Evolutionary conservation across 1,140 invertebrate species (phyloP), one percentile per base, ranked within the genome.

Genomic region (Paramacrobiotus metropolitanus): DNA sequence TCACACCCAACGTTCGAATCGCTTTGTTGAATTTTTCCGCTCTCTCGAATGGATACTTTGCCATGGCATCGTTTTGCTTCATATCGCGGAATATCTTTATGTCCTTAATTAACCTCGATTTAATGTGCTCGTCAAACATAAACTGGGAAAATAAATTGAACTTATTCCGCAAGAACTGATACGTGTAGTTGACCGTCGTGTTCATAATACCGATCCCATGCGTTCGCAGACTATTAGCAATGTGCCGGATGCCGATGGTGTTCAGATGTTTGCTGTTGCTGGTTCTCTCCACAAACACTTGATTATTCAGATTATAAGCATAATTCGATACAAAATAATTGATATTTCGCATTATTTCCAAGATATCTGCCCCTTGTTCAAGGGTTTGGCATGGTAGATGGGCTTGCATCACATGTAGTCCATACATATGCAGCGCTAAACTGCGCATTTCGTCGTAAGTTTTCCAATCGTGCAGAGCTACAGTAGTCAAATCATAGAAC

Each of bases 191-290:
- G 0, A 95, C 81, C 1, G 90, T 93, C 0, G 91, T 95, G 68
- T 93, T 95, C 80, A 96, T 91, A 60, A 98, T 91, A 1, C 94
- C 94, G 28, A 84, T 88, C 30, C 94, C 94, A 72, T 98, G 93
- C 0, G 92, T 97, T 68, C 92, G 79, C 64, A 98, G 91, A 0
- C 92, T 97, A 77, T 97, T 97, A 0, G 93, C 89, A 61, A 97
- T 83, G 68, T 98, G 93, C 4, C 82, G 77, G 62, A 97, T 95
- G 62, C 87, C 89, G 65, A 98, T 89, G 0, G 93, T 93, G 71
- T 95, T 95, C 44, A 99, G 74, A 75, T 92, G 84, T 70, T 95
- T 96, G 70, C 89, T 93, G 65, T 85, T 83, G 68, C 87, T 94
- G 20, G 80, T 81, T 64, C 84, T 81, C 76, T 97, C 90, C 60